Conservation (phyloP, 2,797 vertebrate species). For the Chaetophractus vellerosus region DNA sequence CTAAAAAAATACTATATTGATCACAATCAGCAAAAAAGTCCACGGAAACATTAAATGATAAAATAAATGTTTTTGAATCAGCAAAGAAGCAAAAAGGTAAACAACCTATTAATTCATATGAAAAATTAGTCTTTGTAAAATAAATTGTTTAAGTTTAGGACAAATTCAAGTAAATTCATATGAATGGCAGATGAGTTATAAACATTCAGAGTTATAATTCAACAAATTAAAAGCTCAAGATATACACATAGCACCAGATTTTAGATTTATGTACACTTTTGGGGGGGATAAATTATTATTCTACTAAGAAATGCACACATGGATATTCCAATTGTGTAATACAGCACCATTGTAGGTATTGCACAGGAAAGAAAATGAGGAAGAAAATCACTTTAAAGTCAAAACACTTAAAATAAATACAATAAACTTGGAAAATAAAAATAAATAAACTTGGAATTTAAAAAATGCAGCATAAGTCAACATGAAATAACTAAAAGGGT, state of each 20-base stretch:
- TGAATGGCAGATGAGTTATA: conserved; percentile 76
- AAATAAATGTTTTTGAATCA: conserved; percentile 81
- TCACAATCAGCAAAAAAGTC: conserved; percentile 71
- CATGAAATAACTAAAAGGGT: conserved; percentile 51
- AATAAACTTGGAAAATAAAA: conserved; percentile 75
- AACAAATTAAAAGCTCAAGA: conserved; percentile 89
- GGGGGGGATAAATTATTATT: conserved; percentile 72
- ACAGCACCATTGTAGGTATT: conserved; percentile 85
- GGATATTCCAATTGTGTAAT: conserved; percentile 64
- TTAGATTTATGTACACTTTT: conserved; percentile 84
- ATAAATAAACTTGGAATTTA: conserved; percentile 79
- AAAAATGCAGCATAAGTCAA: conserved; percentile 80
- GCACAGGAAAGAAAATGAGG: conserved; percentile 82
- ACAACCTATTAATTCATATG: conserved; percentile 85
- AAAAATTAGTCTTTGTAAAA: conserved; percentile 89
- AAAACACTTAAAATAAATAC: conserved; percentile 84
- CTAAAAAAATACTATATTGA: conserved; percentile 14
- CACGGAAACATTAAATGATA: conserved; percentile 77
- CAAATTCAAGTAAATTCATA: conserved; percentile 90
- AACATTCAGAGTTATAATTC: conserved; percentile 80
- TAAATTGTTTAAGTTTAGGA: conserved; percentile 84
- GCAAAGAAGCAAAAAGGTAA: conserved; percentile 80
- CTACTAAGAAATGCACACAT: conserved; percentile 65
- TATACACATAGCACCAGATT: conserved; percentile 91
- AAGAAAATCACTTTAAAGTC: conserved; percentile 78